Percentiles rank a stretch among this genome's conserved stretches.
Evolutionary conservation across 2,888 invertebrate species (phyloP).

Genomic region (Lasioglossum morio): DNA sequence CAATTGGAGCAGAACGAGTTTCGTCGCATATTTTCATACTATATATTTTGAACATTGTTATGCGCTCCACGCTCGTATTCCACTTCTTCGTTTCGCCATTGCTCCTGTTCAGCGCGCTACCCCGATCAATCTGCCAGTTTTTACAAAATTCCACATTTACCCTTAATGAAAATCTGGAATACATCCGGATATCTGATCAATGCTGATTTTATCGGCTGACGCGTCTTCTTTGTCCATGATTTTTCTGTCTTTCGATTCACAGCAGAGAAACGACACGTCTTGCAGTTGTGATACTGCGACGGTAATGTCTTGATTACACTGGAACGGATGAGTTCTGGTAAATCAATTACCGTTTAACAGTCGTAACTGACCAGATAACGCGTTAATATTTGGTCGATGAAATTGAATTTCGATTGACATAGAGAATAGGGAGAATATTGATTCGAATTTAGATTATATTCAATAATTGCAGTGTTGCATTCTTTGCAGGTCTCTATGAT

Average conservation of each 20-base stretch:
- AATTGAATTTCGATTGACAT: background rate
- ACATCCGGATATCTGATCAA: background rate
- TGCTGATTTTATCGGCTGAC: background rate
- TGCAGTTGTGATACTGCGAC: background rate
- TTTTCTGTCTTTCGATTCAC: background rate
- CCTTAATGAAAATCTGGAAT: constrained; percentile 6
- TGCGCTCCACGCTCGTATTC: background rate
- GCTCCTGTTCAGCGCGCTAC: background rate
- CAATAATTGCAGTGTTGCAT: background rate
- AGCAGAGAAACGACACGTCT: too few species aligned
- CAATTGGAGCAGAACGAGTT: background rate
- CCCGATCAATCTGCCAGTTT: background rate
- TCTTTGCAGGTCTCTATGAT: background rate
- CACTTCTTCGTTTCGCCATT: too few species aligned
- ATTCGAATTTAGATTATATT: background rate
- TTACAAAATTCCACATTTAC: background rate
- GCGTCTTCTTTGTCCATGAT: background rate
- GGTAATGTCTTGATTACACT: background rate
- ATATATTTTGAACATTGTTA: background rate
- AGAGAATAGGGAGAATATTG: background rate
- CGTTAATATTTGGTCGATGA: background rate
- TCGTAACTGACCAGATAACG: background rate
- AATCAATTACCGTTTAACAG: background rate
- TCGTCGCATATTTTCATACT: background rate
- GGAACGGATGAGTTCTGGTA: background rate